Evolutionary conservation across 2,888 invertebrate species (phyloP).

Genomic region (Diogma glabrata): DNA sequence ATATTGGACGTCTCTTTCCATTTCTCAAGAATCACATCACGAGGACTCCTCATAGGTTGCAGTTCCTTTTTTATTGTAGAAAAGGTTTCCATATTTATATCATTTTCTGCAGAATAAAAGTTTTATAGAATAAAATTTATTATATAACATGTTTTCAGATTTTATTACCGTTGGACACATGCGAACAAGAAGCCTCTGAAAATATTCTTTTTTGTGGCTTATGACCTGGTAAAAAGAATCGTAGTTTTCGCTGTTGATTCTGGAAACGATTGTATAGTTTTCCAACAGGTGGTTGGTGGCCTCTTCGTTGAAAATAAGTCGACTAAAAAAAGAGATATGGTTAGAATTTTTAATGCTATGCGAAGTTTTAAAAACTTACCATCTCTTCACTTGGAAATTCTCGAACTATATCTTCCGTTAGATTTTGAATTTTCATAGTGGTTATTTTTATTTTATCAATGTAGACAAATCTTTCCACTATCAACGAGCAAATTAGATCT

Average conservation of each 20-base stretch:
- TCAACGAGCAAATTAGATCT: neutral
- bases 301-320: neutral
- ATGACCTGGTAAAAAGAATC: neutral
- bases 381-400: neutral
- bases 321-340: neutral
- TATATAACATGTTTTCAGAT: no score
- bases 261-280: neutral
- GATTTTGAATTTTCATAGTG: neutral
- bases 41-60: neutral
- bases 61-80: neutral
- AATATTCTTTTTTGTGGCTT: neutral
- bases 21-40: neutral
- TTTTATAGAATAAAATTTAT: no score
- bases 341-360: neutral
- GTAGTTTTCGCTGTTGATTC: neutral
- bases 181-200: neutral
- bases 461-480: neutral
- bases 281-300: neutral
- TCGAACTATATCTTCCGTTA: neutral
- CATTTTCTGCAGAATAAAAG: neutral
- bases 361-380: neutral
- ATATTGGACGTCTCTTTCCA: neutral
- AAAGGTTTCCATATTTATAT: neutral
- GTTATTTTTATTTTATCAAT: neutral
- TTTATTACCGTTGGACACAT: neutral